Percentiles rank a stretch among this genome's conserved stretches.
phyloP scores from a whole-genome alignment of 37 sponge, comb jelly and placozoan genomes.

The Beroe forskalii region DNA sequence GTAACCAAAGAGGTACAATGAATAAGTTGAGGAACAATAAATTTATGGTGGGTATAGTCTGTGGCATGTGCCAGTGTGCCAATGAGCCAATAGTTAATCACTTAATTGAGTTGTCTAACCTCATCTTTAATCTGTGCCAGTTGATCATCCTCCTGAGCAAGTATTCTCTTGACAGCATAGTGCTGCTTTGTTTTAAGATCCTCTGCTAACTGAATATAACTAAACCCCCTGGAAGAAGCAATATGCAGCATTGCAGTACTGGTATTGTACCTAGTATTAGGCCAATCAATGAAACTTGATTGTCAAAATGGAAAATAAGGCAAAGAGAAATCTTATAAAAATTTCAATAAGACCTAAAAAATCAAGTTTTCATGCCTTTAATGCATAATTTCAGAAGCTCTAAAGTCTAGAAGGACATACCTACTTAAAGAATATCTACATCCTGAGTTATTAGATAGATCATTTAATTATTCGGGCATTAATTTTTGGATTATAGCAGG shows the following conservation, averaged over 20 bases:
- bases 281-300: no score
- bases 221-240: constrained; percentile 31
- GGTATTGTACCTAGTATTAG: no score
- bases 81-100: no score
- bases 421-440: no score
- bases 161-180: constrained; percentile 43
- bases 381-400: no score
- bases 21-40: not conserved
- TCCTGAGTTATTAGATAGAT: no score
- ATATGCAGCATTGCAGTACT: not conserved
- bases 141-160: constrained; percentile 61
- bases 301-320: not conserved
- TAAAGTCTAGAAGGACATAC: no score
- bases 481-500: no score
- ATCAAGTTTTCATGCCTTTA: no score
- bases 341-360: not conserved
- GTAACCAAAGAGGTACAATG: not conserved
- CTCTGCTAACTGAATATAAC: constrained; percentile 48
- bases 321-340: not conserved
- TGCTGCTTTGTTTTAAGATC: constrained; percentile 26
- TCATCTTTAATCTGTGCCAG: constrained; percentile 40
- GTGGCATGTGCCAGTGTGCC: no score
- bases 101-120: not conserved
- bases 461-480: no score
- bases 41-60: no score